phyloP scores from a whole-genome alignment of 2,113 vertebrate species.

The Erythrolamprus reginae region DNA sequence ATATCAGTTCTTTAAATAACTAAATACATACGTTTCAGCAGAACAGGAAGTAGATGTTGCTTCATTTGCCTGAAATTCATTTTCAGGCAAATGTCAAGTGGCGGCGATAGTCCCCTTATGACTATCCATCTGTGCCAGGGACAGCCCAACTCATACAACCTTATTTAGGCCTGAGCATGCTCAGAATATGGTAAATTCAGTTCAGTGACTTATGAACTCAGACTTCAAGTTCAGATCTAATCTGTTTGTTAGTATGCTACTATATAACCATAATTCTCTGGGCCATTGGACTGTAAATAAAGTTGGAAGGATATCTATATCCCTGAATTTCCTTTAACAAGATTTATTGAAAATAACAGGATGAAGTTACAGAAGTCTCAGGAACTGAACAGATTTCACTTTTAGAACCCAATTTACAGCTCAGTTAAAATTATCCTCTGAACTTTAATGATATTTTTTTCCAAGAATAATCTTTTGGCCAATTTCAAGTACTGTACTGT shows the following conservation, averaged over 20 bases:
- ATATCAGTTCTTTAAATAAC: background rate
- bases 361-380: background rate
- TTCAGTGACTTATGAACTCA: background rate
- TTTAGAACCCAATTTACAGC: background rate
- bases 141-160: background rate
- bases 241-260: background rate
- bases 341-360: background rate
- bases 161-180: background rate
- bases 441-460: background rate
- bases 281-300: background rate
- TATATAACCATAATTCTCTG: background rate
- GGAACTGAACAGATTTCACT: background rate
- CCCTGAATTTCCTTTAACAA: background rate
- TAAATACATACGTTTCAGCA: background rate
- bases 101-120: no score
- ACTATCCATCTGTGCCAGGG: background rate
- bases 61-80: background rate
- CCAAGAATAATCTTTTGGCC: background rate
- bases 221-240: background rate
- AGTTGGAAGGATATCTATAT: background rate
- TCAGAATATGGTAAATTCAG: background rate
- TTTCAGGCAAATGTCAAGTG: no score
- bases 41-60: background rate
- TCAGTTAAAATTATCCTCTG: background rate
- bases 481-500: background rate